Evolutionary conservation across 2,888 invertebrate genomes (phyloP).

Genomic region (Acrocera orbiculus): DNA sequence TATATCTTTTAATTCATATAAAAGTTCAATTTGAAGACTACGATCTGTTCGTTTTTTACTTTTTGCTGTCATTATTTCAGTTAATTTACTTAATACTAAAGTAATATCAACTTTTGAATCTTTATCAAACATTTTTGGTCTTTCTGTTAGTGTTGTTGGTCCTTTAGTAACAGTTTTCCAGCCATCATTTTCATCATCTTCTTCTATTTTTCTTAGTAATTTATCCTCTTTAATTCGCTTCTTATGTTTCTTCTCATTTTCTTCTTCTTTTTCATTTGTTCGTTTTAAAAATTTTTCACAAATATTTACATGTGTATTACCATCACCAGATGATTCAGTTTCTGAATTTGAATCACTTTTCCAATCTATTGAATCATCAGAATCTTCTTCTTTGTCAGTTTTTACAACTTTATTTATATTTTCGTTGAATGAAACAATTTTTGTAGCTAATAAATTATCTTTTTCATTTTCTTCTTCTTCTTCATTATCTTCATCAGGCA

Average conservation of each 20-base stretch:
- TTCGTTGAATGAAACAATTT: conserved; percentile 22
- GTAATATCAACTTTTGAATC: conserved; percentile 94
- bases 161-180: conserved; percentile 88
- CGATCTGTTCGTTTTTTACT: conserved; percentile 94
- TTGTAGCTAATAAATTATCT: conserved; percentile 34
- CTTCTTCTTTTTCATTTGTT: conserved; percentile 38
- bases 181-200: conserved; percentile 66
- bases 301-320: conserved; percentile 53
- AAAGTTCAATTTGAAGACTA: conserved; percentile 82
- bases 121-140: conserved; percentile 96
- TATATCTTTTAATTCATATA: conserved; percentile 77
- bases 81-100: conserved; percentile 80
- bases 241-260: conserved; percentile 35
- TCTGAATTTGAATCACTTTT: conserved; percentile 68
- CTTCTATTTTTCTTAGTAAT: conserved; percentile 36
- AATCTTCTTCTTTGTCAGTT: conserved; percentile 44
- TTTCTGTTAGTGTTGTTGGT: conserved; percentile 63
- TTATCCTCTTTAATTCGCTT: conserved; percentile 41
- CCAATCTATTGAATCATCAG: conserved; percentile 76
- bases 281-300: conserved; percentile 71
- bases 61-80: conserved; percentile 75
- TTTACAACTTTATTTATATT: conserved; percentile 20
- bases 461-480: conserved; percentile 28
- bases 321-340: conserved; percentile 64
- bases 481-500: conserved; percentile 72